Base-by-base conservation (phyloP, 2,888 invertebrate genomes). In the Thysanoteuthis rhombus region DNA sequence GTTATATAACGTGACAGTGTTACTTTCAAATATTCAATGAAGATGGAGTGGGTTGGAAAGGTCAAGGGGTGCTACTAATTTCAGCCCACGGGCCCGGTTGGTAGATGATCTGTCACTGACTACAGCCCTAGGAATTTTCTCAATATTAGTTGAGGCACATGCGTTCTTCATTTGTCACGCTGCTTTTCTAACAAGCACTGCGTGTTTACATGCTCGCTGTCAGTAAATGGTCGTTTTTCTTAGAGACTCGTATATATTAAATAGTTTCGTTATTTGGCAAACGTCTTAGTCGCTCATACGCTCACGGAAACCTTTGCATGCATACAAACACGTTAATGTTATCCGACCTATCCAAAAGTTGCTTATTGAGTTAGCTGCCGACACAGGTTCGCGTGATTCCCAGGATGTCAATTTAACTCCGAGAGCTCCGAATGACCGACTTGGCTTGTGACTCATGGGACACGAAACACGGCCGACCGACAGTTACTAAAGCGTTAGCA, bases 111-210 rank as follows among this genome's bases (percentile, higher is more conserved):
- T 42, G 42, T 8, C 12, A 12, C 42, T 42, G n/a, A n/a, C n/a
- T n/a, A n/a, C 16, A 42, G 42, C 42, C 22, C 1, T 10, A 16
- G n/a, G 32, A 12, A 75, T 36, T 16, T 75, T 36, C n/a, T 75
- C 36, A 36, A 75, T 75, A 75, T 36, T 16, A 36, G 75, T 75
- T n/a, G 16, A 36, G 12, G 19, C 75, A 2, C 75, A 75, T 12
- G n/a, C 19, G 1, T 16, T 75, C 12, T 75, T 52, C 36, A 75
- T 75, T 75, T n/a, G 36, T 10, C n/a, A n/a, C n/a, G 2, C 10
- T 10, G 0, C 36, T n/a, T n/a, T 8, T 1, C 12, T 2, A 2
- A 36, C n/a, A n/a, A 16, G 36, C 1, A 32, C n/a, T n/a, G n/a
- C n/a, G n/a, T n/a, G n/a, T n/a, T n/a, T 75, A n/a, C 19, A 75